Conservation (phyloP, 2,113 vertebrate genomes). For the Sinocyclocheilus grahami region DNA sequence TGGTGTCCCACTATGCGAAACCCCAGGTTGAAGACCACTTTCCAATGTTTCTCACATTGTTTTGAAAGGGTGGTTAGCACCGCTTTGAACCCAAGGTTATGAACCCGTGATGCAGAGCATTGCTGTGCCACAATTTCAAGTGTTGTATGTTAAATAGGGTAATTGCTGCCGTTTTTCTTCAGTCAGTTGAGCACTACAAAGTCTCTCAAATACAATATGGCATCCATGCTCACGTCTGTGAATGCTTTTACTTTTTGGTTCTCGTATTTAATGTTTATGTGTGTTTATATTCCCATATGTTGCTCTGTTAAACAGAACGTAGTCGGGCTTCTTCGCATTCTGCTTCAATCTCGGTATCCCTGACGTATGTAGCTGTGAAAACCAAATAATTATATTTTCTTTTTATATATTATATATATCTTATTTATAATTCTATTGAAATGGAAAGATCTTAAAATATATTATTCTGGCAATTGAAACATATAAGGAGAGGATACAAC, state of each 20-base stretch:
- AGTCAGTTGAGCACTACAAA: neutral
- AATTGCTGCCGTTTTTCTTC: neutral
- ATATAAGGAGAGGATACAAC: slow-evolving; percentile 40
- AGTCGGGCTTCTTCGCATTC: slow-evolving; percentile 18
- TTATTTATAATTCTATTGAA: slow-evolving; percentile 23
- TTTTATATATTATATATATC: slow-evolving; percentile 30
- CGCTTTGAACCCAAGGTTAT: neutral
- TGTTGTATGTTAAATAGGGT: neutral
- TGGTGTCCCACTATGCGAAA: neutral
- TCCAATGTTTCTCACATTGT: neutral
- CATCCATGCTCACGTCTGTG: slow-evolving; percentile 9
- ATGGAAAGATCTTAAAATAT: slow-evolving; percentile 35
- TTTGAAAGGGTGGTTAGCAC: neutral
- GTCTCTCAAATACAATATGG: neutral
- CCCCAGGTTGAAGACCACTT: neutral
- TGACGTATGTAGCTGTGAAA: slow-evolving; percentile 44
- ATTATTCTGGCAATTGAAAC: slow-evolving; percentile 41
- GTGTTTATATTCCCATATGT: slow-evolving; percentile 27
- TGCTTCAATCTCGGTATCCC: slow-evolving; percentile 28
- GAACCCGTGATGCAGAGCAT: neutral
- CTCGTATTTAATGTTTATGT: slow-evolving; percentile 32
- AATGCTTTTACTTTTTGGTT: slow-evolving; percentile 31
- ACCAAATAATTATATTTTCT: slow-evolving; percentile 48
- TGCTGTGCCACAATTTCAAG: neutral
- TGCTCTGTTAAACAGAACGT: slow-evolving; percentile 39